Evolutionary conservation across 2,888 invertebrate genomes (phyloP).

Genomic region (Desoria tigrina): DNA sequence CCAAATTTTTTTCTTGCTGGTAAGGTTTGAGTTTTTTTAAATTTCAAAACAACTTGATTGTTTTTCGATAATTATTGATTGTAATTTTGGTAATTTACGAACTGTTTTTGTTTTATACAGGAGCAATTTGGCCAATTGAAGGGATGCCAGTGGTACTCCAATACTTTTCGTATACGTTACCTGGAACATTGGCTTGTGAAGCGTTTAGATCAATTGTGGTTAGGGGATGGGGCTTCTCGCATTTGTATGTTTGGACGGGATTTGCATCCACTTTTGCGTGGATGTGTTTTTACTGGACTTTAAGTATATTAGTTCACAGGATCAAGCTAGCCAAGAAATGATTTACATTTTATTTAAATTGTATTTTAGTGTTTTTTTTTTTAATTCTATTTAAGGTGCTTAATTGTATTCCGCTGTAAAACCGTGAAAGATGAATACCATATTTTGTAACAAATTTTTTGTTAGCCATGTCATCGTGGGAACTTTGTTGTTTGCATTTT

Average conservation of each 20-base stretch:
- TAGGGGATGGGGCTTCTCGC: constrained; percentile 25
- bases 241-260: constrained; percentile 26
- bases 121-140: constrained; percentile 40
- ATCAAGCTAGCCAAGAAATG: neutral
- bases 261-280: constrained; percentile 36
- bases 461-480: too few species aligned
- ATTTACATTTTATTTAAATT: neutral
- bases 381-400: too few species aligned
- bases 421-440: too few species aligned
- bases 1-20: constrained; percentile 45
- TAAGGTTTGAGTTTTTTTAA: constrained; percentile 18
- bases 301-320: constrained; percentile 29
- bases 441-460: too few species aligned
- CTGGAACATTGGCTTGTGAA: constrained; percentile 31
- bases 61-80: too few species aligned
- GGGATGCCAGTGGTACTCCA: constrained; percentile 38
- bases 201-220: constrained; percentile 25
- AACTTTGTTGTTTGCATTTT: too few species aligned
- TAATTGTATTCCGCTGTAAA: too few species aligned
- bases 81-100: too few species aligned
- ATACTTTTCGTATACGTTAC: constrained; percentile 33
- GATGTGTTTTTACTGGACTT: constrained; percentile 35
- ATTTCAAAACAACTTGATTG: too few species aligned
- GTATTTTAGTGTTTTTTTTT: too few species aligned
- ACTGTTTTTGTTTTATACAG: constrained; percentile 8